phyloP scores from a whole-genome alignment of 2,797 vertebrate genomes.

The Oreochromis grahami region DNA sequence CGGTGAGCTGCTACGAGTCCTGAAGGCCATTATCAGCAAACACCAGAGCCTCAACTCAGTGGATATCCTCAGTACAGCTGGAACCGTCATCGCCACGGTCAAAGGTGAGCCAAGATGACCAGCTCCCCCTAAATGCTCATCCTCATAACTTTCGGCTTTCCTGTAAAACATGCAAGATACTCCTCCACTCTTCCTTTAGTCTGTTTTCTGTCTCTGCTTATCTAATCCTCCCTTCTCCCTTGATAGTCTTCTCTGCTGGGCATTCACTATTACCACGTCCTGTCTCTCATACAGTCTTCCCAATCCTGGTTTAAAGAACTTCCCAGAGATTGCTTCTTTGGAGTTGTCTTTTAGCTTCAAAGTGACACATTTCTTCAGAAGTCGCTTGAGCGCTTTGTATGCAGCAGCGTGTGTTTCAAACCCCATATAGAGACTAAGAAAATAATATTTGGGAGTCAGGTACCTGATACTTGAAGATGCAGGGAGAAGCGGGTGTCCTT shows the following conservation, averaged over 20 bases:
- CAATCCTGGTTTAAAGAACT: background rate
- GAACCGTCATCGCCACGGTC: constrained; percentile 91
- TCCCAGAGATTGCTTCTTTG: background rate
- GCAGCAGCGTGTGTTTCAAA: constrained; percentile 28
- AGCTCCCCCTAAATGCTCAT: background rate
- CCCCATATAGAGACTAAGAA: constrained; percentile 34
- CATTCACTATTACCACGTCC: constrained; percentile 2
- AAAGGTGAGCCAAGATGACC: constrained; percentile 83
- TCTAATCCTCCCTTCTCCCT: constrained; percentile 20
- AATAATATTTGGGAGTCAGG: constrained; percentile 46
- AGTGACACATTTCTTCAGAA: constrained; percentile 11
- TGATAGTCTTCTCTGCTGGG: constrained; percentile 34
- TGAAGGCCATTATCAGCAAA: constrained; percentile 90
- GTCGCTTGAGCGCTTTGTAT: constrained; percentile 4
- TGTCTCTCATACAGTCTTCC: constrained; percentile 17
- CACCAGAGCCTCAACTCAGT: constrained; percentile 94
- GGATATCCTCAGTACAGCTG: constrained; percentile 92
- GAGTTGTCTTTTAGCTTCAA: constrained; percentile 18
- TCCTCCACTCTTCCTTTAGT: constrained; percentile 32
- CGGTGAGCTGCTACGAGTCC: constrained; percentile 87
- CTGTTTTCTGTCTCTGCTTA: constrained; percentile 63
- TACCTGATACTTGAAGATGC: constrained; percentile 24
- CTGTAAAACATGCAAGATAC: constrained; percentile 32
- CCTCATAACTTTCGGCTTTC: background rate
- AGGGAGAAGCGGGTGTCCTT: constrained; percentile 39